phyloP scores from a whole-genome alignment of 1,140 invertebrate genomes.

The Orussus abietinus region DNA sequence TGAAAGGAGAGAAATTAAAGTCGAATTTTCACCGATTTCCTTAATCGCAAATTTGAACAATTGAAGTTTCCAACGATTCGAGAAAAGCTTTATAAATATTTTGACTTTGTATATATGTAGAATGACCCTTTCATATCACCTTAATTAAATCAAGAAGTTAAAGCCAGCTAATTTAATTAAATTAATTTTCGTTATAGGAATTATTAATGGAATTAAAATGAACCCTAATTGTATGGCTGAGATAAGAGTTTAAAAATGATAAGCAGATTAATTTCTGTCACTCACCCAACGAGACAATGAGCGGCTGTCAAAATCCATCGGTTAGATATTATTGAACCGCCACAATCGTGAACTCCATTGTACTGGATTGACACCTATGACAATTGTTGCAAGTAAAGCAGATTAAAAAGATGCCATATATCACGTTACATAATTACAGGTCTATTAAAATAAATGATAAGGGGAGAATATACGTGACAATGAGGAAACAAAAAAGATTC shows the following conservation, averaged over 20 bases:
- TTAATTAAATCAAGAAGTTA: too few species aligned
- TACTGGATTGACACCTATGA: slow-evolving; percentile 20
- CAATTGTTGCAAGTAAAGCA: neutral
- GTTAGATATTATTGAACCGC: slow-evolving; percentile 22
- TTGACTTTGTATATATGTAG: too few species aligned
- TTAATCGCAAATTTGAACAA: neutral
- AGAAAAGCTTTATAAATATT: neutral
- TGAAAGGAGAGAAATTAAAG: slow-evolving; percentile 2
- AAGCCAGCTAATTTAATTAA: too few species aligned
- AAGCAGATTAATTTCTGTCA: neutral
- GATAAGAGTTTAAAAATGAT: neutral
- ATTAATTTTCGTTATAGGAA: too few species aligned
- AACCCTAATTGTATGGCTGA: neutral
- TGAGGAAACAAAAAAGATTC: neutral
- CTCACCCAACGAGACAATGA: slow-evolving; percentile 21
- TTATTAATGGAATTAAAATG: neutral
- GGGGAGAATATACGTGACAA: neutral
- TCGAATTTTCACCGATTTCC: neutral
- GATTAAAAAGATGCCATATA: neutral
- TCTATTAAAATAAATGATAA: neutral
- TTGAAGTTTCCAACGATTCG: neutral
- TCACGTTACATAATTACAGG: neutral
- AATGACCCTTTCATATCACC: too few species aligned
- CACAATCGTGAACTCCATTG: slow-evolving; percentile 8
- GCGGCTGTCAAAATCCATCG: slow-evolving; percentile 26